Evolutionary conservation across 2,888 invertebrate genomes (phyloP).

Genomic region (Drosophila vallismaia): DNA sequence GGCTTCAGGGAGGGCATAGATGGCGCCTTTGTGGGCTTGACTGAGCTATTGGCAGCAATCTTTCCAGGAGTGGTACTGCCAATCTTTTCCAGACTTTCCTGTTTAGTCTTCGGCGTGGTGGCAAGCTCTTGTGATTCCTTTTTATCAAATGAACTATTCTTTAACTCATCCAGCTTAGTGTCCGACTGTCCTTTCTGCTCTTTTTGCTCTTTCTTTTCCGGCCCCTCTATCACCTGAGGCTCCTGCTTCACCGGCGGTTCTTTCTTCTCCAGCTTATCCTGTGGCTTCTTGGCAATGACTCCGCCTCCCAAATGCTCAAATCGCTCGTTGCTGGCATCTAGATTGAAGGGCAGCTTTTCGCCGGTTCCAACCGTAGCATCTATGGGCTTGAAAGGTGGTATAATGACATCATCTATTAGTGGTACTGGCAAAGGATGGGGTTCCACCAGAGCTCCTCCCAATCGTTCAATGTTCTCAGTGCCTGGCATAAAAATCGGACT

Average conservation of each 20-base stretch:
- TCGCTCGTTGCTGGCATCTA: slow-evolving; percentile 73
- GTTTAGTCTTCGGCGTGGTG: slow-evolving; percentile 23
- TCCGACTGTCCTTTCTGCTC: background rate
- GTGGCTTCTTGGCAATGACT: slow-evolving; percentile 83
- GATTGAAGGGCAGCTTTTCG: slow-evolving; percentile 74
- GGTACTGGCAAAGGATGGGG: slow-evolving; percentile 89
- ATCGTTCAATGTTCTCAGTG: slow-evolving; percentile 86
- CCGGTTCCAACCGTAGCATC: slow-evolving; percentile 69
- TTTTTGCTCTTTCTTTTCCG: background rate
- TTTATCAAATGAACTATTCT: background rate
- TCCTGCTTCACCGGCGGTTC: slow-evolving; percentile 10
- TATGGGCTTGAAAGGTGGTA: slow-evolving; percentile 81
- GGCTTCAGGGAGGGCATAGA: slow-evolving; percentile 26
- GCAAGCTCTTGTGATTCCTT: slow-evolving; percentile 3
- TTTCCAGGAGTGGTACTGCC: slow-evolving; percentile 38
- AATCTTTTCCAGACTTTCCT: slow-evolving; percentile 10
- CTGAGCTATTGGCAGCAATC: slow-evolving; percentile 6
- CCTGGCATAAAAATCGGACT: slow-evolving; percentile 87
- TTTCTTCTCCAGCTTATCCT: slow-evolving; percentile 41
- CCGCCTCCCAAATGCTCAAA: slow-evolving; percentile 84
- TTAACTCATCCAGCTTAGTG: slow-evolving; percentile 74
- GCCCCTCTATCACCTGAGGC: background rate
- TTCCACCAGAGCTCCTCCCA: slow-evolving; percentile 86
- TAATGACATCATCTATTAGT: slow-evolving; percentile 81
- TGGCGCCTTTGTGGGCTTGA: slow-evolving; percentile 31